A percentile compares a stretch with the other conserved stretches of the same genome.
Evolutionary conservation across 2,888 invertebrate species (phyloP).

Genomic region (Acanthopleura granulata): DNA sequence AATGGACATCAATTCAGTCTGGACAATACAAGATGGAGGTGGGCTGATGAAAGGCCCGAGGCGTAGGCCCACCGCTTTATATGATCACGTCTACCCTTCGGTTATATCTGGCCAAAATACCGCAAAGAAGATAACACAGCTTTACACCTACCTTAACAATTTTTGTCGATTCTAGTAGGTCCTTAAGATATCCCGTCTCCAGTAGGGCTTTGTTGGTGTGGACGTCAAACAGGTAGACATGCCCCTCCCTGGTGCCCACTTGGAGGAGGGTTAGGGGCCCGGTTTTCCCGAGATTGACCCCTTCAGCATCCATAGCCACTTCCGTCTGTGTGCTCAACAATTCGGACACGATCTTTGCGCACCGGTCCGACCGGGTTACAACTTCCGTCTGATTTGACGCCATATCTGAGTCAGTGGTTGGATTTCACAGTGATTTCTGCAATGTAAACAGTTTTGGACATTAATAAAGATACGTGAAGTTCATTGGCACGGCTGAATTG

Average conservation of each 20-base stretch:
- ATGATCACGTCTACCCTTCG: not conserved
- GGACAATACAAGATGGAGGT: no score
- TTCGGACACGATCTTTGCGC: not conserved
- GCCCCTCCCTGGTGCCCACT: slow-evolving; percentile 40
- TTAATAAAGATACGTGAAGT: no score
- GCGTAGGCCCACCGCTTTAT: no score
- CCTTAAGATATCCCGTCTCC: slow-evolving; percentile 36
- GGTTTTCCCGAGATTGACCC: slow-evolving; percentile 38
- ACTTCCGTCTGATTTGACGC: not conserved
- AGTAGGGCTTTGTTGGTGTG: slow-evolving; percentile 36
- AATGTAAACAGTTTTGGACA: no score
- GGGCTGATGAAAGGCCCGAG: no score
- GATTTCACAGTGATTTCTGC: no score
- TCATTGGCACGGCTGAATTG: no score
- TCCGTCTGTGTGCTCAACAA: not conserved
- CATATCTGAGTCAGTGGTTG: no score
- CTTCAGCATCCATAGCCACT: slow-evolving; percentile 30
- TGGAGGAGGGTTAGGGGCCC: slow-evolving; percentile 47
- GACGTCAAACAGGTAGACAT: slow-evolving; percentile 45
- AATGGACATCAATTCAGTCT: no score
- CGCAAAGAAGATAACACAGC: no score
- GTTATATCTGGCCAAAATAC: no score
- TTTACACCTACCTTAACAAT: slow-evolving; percentile 37
- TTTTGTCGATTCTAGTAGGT: slow-evolving; percentile 36
- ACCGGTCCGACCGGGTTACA: not conserved